These are phyloP conservation scores for Melitaea athalia DNA, from an alignment of 2,888 invertebrate genomes.

Conservation along the genomic window DNA sequence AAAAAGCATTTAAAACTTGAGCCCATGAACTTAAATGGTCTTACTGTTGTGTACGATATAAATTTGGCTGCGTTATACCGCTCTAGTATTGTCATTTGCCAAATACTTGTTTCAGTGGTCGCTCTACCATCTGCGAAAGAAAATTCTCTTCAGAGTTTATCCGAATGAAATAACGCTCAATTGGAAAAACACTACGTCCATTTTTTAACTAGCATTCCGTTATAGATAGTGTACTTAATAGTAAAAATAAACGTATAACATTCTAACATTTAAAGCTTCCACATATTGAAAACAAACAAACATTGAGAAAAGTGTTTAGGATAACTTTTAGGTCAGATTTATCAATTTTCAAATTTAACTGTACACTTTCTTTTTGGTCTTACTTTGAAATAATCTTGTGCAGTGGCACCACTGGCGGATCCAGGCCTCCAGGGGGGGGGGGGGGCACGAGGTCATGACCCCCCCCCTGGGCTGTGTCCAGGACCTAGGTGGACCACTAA, in stretches of 20 bases:
- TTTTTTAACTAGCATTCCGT: not conserved
- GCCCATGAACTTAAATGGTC: conserved; percentile 62
- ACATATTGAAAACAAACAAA: too few relatives aligned
- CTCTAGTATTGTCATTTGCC: conserved; percentile 65
- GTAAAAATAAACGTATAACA: too few relatives aligned
- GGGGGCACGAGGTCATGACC: too few relatives aligned
- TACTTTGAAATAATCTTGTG: conserved; percentile 52
- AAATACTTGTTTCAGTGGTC: conserved; percentile 49
- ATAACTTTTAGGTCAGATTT: conserved; percentile 62
- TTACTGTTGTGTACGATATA: conserved; percentile 56
- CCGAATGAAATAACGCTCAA: not conserved
- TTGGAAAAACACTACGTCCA: not conserved
- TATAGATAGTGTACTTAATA: too few relatives aligned
- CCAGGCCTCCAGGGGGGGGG: too few relatives aligned
- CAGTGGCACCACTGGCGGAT: too few relatives aligned
- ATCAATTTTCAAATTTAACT: conserved; percentile 57
- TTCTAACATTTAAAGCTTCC: not conserved
- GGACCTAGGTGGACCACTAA: too few relatives aligned
- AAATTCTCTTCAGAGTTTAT: conserved; percentile 25
- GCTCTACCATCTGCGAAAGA: conserved; percentile 43
- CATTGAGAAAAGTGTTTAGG: too few relatives aligned
- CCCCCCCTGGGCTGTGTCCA: too few relatives aligned
- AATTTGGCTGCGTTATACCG: conserved; percentile 57
- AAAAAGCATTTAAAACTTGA: conserved; percentile 62
- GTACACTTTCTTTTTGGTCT: conserved; percentile 64